phyloP scores from a whole-genome alignment of 30 jellyfish, hydroid and myxozoan species.

The Morbakka virulenta region DNA sequence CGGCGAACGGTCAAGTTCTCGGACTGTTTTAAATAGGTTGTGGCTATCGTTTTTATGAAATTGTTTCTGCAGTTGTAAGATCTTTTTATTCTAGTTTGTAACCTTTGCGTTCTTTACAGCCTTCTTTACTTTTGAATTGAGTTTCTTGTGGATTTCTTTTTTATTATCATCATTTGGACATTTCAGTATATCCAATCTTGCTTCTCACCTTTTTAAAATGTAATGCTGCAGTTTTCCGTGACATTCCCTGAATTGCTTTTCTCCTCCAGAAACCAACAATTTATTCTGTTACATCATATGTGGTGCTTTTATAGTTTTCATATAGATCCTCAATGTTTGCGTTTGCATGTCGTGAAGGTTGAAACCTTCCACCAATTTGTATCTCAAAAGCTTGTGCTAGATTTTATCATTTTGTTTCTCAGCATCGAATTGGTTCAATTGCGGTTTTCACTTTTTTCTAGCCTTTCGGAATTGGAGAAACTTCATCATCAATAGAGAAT shows the following conservation, averaged over 20 bases:
- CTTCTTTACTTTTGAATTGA: slow-evolving; percentile 2
- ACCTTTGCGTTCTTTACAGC: slow-evolving; percentile 5
- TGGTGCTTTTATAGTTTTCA: background rate
- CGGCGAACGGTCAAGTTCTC: too few relatives aligned
- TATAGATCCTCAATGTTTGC: slow-evolving; percentile 3
- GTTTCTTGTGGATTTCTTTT: slow-evolving; percentile 8
- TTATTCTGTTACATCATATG: background rate
- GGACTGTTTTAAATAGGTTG: too few relatives aligned
- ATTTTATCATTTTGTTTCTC: slow-evolving; percentile 12
- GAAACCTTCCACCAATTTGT: too few relatives aligned
- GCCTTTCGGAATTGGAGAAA: too few relatives aligned
- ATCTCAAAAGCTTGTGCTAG: slow-evolving; percentile 7
- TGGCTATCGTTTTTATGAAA: too few relatives aligned
- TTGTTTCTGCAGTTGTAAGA: slow-evolving; percentile 7
- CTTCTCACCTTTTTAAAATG: background rate
- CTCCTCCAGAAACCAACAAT: slow-evolving; percentile 7
- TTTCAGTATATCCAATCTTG: too few relatives aligned
- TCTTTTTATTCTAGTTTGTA: slow-evolving; percentile 11
- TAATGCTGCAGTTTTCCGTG: slow-evolving; percentile 5
- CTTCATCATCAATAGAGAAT: too few relatives aligned
- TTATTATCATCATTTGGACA: too few relatives aligned
- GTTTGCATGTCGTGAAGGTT: background rate
- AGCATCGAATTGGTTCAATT: slow-evolving; percentile 2
- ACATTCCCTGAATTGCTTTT: slow-evolving; percentile 11
- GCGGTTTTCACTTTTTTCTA: background rate